Percentiles rank a stretch among this genome's conserved stretches.
These are phyloP conservation scores for Choloepus didactylus DNA, from an alignment of 2,797 vertebrate genomes.

Conservation along the genomic window DNA sequence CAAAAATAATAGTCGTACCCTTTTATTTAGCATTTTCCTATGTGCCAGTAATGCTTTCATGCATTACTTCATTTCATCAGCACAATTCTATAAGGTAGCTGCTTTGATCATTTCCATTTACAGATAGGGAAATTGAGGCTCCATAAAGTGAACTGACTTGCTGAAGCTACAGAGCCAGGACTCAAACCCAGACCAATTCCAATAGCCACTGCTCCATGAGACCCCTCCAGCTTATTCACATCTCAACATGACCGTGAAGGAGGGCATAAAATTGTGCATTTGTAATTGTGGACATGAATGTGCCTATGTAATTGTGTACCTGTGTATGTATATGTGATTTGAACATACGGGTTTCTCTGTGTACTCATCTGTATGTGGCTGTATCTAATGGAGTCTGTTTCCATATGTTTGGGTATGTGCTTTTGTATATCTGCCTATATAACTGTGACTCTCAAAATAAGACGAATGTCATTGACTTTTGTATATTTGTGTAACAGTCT, in stretches of 20 bases:
- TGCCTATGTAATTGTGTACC: not conserved
- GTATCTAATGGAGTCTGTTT: not conserved
- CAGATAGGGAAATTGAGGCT: conserved; percentile 34
- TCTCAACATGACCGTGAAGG: conserved; percentile 48
- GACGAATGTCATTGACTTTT: conserved; percentile 44
- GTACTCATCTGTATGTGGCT: not conserved
- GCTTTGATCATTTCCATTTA: conserved; percentile 53
- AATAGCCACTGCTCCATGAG: not conserved
- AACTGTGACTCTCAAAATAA: not conserved
- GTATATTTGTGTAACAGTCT: conserved; percentile 37
- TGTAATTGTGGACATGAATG: conserved; percentile 33
- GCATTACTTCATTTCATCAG: conserved; percentile 37
- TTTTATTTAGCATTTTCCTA: not conserved
- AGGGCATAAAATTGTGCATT: not conserved
- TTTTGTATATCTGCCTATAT: not conserved
- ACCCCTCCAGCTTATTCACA: not conserved
- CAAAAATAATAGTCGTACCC: conserved; percentile 43
- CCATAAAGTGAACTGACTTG: conserved; percentile 3
- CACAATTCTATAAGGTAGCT: conserved; percentile 33
- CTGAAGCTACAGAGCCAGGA: conserved; percentile 27
- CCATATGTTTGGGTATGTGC: not conserved
- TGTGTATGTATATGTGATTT: not conserved
- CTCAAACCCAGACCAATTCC: conserved; percentile 20
- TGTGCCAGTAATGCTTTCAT: conserved; percentile 34
- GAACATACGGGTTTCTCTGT: not conserved